These are phyloP conservation scores for Watsonalla cultraria DNA, from an alignment of 2,888 invertebrate species.

Conservation along the genomic window DNA sequence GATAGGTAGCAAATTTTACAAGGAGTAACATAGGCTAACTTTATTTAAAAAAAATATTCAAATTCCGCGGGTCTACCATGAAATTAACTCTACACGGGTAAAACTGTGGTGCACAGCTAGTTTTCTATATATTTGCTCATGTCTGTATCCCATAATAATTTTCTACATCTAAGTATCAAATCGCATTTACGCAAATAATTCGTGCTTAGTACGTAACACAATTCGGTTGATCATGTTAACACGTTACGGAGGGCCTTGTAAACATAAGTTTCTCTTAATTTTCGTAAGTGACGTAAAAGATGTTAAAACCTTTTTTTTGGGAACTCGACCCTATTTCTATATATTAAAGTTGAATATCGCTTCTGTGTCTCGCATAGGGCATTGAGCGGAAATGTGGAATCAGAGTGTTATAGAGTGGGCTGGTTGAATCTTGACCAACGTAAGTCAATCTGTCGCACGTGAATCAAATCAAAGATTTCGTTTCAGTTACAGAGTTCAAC, in stretches of 20 bases:
- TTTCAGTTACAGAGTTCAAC: conserved; percentile 35
- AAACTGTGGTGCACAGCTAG: too few species aligned
- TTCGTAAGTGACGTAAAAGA: conserved; percentile 19
- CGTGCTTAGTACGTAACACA: too few species aligned
- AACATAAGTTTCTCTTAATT: conserved; percentile 13
- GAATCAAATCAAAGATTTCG: conserved; percentile 24
- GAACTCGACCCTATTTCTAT: conserved; percentile 15
- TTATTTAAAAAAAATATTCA: too few species aligned
- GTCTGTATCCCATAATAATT: too few species aligned
- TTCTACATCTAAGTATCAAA: too few species aligned
- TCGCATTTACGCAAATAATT: too few species aligned
- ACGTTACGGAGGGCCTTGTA: conserved; percentile 8
- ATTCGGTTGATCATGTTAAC: not conserved
- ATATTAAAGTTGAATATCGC: conserved; percentile 33
- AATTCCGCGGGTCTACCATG: too few species aligned
- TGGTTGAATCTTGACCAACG: conserved; percentile 45
- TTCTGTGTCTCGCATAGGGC: conserved; percentile 42
- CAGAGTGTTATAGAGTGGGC: conserved; percentile 61
- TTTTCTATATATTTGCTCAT: too few species aligned
- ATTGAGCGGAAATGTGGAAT: conserved; percentile 70
- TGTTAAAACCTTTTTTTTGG: conserved; percentile 17
- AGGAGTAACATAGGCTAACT: too few species aligned
- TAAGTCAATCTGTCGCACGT: conserved; percentile 41
- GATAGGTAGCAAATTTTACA: too few species aligned
- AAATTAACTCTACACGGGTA: too few species aligned